Base-by-base conservation (phyloP, 2,888 invertebrate genomes). In the Entomobrya proxima region DNA sequence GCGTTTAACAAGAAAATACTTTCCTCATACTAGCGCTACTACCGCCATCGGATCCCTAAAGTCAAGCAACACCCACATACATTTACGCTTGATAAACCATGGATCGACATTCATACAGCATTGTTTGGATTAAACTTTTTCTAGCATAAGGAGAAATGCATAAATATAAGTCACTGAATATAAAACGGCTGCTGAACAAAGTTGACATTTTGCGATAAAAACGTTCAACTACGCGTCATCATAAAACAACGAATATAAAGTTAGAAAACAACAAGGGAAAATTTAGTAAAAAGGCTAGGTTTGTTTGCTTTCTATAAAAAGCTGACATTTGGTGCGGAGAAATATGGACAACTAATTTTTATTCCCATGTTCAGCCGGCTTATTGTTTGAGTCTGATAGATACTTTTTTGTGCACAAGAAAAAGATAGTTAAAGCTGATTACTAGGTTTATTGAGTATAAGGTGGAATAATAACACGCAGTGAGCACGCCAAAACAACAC, bases 1-100 rank as follows among this genome's bases (percentile, higher is more conserved):
- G 80, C 80, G 72, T 80, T 72, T 69, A 69, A 80, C 72, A 80
- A 80, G 80, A 67, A 69, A 72, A 72, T 21, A 58, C 35, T 50
- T 74, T 74, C 74, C 50, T 74, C 72, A n/a, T n/a, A n/a, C n/a
- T n/a, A n/a, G n/a, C n/a, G n/a, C n/a, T n/a, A n/a, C n/a, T n/a
- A n/a, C n/a, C n/a, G n/a, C n/a, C n/a, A n/a, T n/a, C n/a, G n/a
- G n/a, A n/a, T n/a, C n/a, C n/a, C n/a, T n/a, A n/a, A n/a, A n/a
- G n/a, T n/a, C n/a, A n/a, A n/a, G n/a, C n/a, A n/a, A n/a, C n/a
- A n/a, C n/a, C n/a, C n/a, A n/a, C n/a, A n/a, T n/a, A n/a, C n/a
- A n/a, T n/a, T n/a, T n/a, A n/a, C n/a, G n/a, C n/a, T n/a, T n/a
- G n/a, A n/a, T n/a, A n/a, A n/a, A n/a, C n/a, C n/a, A n/a, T n/a